Percentiles rank a stretch among this genome's conserved stretches.
phyloP scores from a whole-genome alignment of 1,140 invertebrate species.

The Apis mellifera region Amel_HAv3.1 CM009932.2:5855501-5856000 shows the following conservation, averaged over 20 bases:
- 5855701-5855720: too few species aligned
- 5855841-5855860: neutral
- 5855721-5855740: neutral
- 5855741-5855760: neutral
- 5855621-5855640: too few species aligned
- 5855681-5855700: too few species aligned
- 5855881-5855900: slow-evolving; percentile 6
- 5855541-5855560: too few species aligned
- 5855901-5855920: slow-evolving; percentile 4
- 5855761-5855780: neutral
- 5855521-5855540: neutral
- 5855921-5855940: neutral
- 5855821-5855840: neutral
- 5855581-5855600: neutral
- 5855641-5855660: too few species aligned
- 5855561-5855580: neutral
- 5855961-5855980: neutral
- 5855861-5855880: neutral
- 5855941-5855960: neutral
- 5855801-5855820: too few species aligned
- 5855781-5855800: too few species aligned
- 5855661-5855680: neutral
- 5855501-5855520: neutral
- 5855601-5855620: too few species aligned
- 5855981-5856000: neutral